Conservation (phyloP, 2,797 vertebrate species). For the Anguilla obscura region DNA sequence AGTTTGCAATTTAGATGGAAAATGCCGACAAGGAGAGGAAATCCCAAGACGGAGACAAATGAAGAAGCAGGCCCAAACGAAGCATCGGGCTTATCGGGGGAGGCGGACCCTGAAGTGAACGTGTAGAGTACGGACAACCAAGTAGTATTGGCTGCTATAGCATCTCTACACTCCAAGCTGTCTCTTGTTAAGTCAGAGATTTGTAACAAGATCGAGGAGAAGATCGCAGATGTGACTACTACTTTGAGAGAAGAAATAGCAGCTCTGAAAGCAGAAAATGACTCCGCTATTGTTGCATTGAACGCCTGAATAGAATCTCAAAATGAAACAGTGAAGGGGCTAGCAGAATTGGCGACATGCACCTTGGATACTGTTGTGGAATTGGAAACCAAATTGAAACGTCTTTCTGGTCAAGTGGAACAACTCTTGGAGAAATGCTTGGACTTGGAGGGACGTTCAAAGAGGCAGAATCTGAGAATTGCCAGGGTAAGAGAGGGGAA, state of each 20-base stretch:
- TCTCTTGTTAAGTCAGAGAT: slow-evolving; percentile 21
- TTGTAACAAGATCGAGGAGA: slow-evolving; percentile 25
- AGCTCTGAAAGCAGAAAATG: slow-evolving; percentile 21
- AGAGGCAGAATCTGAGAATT: slow-evolving; percentile 32
- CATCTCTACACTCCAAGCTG: slow-evolving; percentile 20
- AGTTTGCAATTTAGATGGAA: too few species aligned
- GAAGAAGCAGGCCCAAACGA: neutral
- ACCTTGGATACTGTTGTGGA: slow-evolving; percentile 29
- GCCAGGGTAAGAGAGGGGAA: slow-evolving; percentile 21
- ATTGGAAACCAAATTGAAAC: slow-evolving; percentile 25
- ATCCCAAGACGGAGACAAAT: neutral
- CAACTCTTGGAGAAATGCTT: slow-evolving; percentile 33
- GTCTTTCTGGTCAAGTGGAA: neutral
- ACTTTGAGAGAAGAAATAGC: slow-evolving; percentile 28
- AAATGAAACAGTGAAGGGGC: slow-evolving; percentile 17
- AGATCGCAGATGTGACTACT: slow-evolving; percentile 21
- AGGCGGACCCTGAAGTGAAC: neutral
- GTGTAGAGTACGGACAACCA: slow-evolving; percentile 16
- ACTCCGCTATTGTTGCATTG: slow-evolving; percentile 8
- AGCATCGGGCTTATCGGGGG: neutral
- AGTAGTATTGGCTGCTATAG: slow-evolving; percentile 20
- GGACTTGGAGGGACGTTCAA: slow-evolving; percentile 26
- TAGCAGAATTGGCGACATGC: neutral
- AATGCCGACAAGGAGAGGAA: neutral
- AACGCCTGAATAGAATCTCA: slow-evolving; percentile 23